Conservation (phyloP, 2,113 vertebrate species). For the Misgurnus mizolepis region DNA sequence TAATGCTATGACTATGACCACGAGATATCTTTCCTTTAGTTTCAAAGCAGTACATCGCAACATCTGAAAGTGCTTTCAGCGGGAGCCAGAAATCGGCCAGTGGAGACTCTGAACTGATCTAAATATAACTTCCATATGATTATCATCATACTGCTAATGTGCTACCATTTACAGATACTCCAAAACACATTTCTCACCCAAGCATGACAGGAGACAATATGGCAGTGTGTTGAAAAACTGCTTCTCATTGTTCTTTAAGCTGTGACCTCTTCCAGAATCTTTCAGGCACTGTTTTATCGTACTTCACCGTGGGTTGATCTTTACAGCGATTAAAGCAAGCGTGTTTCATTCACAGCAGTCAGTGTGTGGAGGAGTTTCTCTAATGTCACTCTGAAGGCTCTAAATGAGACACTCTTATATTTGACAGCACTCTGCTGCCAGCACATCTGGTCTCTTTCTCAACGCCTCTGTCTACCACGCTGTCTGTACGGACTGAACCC, state of each 20-base stretch:
- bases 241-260: slow-evolving; percentile 22
- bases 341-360: slow-evolving; percentile 71
- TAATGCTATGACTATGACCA: no score
- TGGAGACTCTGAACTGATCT: slow-evolving; percentile 19
- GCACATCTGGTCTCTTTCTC: slow-evolving; percentile 68
- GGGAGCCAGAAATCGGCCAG: slow-evolving; percentile 20
- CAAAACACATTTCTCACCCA: slow-evolving; percentile 40
- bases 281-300: slow-evolving; percentile 41
- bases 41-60: no score
- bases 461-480: slow-evolving; percentile 66
- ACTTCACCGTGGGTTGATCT: no score
- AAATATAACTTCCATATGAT: slow-evolving; percentile 46
- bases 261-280: slow-evolving; percentile 30
- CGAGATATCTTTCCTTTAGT: no score
- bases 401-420: slow-evolving; percentile 66
- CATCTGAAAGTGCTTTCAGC: background rate
- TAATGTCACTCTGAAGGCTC: slow-evolving; percentile 66
- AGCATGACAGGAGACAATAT: slow-evolving; percentile 28
- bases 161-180: slow-evolving; percentile 31
- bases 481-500: slow-evolving; percentile 65
- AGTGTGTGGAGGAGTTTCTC: slow-evolving; percentile 67
- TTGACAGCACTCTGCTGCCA: slow-evolving; percentile 47
- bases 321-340: slow-evolving; percentile 18
- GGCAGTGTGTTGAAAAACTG: slow-evolving; percentile 19
- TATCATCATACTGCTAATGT: slow-evolving; percentile 39